Base-by-base conservation (phyloP, 2,113 vertebrate genomes). In the Dryoscopus gambensis region DNA sequence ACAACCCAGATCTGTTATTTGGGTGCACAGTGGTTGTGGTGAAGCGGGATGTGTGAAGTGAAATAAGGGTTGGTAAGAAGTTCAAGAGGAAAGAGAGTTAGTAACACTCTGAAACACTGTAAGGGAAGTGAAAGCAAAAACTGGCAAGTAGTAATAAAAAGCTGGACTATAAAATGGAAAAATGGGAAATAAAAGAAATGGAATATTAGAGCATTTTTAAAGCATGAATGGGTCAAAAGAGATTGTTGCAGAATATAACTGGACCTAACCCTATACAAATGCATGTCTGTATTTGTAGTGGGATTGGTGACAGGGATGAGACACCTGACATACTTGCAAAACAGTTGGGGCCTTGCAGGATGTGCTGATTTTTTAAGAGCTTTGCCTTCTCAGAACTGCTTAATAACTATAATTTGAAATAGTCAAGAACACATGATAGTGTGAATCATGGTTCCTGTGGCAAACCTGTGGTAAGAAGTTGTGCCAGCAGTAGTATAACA, bases 381-480 rank as follows among this genome's bases (percentile, higher is more conserved):
- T 68, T 83, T 84, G 79, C 83, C 69, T 93, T 93, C 90, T 95
- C 77, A 95, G 83, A 89, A 91, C 73, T 86, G 76, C 56, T 86
- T 95, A 95, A 91, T 96, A 90, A 92, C 86, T 93, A 73, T 67
- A 81, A 90, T 91, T 96, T 95, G 53, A 89, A 92, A 62, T 78
- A 93, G 77, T 67, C 39, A 68, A 84, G 74, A 92, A 87, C 89
- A 81, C 77, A 87, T 82, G 90, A 92, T 75, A 84, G 53, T 75
- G 84, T 96, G 96, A 97, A 96, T 97, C 96, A 97, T 65, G 86
- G 86, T 88, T 96, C 92, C 92, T 94, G 90, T 97, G 96, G 92
- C 80, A 95, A 96, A 90, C 67, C 53, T 96, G 92, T 84, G 93
- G 96, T 92, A 89, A 93, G 62, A 79, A 82, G 31, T 57, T 81